These are phyloP conservation scores for Mormyrus proboscirostris DNA, from an alignment of 2,797 vertebrate genomes.

Conservation along the genomic window DNA sequence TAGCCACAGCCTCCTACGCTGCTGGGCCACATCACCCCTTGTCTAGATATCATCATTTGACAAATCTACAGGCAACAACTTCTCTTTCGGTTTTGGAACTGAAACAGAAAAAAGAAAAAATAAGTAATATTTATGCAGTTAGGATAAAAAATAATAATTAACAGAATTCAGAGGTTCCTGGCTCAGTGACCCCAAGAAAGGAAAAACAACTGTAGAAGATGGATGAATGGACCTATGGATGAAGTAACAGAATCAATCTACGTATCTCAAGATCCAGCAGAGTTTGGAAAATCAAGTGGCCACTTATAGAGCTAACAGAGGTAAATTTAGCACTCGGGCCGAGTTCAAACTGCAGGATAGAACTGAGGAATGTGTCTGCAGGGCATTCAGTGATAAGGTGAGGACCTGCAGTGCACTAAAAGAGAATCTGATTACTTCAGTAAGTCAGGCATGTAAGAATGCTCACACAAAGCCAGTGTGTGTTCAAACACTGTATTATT, in stretches of 20 bases:
- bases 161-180: background rate
- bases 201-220: background rate
- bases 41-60: background rate
- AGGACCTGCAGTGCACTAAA: background rate
- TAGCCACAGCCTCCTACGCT: background rate
- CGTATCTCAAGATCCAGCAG: background rate
- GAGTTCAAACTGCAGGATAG: background rate
- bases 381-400: background rate
- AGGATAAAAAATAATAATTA: background rate
- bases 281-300: background rate
- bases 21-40: background rate
- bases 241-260: background rate
- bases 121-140: background rate
- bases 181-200: background rate
- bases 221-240: background rate
- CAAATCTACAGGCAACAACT: background rate
- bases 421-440: conserved; percentile 10
- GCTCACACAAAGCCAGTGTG: background rate
- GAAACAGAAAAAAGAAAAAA: background rate
- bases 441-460: background rate
- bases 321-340: background rate
- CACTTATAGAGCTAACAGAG: background rate
- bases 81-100: background rate
- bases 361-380: background rate
- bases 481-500: background rate